Evolutionary conservation across 2,113 vertebrate species (phyloP).

Genomic region (Alethe diademata): DNA sequence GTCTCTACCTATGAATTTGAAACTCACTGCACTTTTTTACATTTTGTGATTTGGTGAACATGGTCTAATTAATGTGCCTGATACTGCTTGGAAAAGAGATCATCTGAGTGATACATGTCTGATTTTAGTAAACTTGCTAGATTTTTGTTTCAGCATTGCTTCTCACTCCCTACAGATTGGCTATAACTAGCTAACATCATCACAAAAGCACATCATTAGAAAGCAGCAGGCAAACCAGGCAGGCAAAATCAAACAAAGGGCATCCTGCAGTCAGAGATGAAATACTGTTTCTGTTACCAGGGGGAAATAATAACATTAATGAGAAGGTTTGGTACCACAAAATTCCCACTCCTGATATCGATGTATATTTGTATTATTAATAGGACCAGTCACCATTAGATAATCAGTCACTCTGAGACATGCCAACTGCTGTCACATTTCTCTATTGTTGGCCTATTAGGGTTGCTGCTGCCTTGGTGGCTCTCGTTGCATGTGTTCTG

Average conservation of each 20-base stretch:
- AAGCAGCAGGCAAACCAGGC: not conserved
- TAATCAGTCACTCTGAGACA: not conserved
- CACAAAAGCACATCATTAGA: not conserved
- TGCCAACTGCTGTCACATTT: not conserved
- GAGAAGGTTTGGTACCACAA: not conserved
- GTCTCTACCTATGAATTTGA: not conserved
- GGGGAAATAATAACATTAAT: not conserved
- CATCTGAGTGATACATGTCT: not conserved
- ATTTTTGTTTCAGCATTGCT: not conserved
- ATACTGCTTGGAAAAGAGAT: not conserved
- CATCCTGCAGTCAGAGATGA: not conserved
- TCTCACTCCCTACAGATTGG: not conserved
- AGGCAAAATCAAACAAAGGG: not conserved
- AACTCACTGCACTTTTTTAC: not conserved
- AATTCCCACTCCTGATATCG: not conserved
- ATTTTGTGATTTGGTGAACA: not conserved
- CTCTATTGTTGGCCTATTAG: not conserved
- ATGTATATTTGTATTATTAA: not conserved
- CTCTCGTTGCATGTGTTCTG: conserved; percentile 39
- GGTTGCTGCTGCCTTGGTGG: not conserved
- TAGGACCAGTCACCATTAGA: not conserved
- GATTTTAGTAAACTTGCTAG: not conserved
- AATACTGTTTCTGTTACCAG: not conserved
- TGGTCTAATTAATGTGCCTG: not conserved
- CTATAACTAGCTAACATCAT: not conserved